Percentiles rank a stretch among this genome's conserved stretches.
Evolutionary conservation across 1,140 invertebrate genomes (phyloP).

Genomic region (Melitaea cinxia): DNA sequence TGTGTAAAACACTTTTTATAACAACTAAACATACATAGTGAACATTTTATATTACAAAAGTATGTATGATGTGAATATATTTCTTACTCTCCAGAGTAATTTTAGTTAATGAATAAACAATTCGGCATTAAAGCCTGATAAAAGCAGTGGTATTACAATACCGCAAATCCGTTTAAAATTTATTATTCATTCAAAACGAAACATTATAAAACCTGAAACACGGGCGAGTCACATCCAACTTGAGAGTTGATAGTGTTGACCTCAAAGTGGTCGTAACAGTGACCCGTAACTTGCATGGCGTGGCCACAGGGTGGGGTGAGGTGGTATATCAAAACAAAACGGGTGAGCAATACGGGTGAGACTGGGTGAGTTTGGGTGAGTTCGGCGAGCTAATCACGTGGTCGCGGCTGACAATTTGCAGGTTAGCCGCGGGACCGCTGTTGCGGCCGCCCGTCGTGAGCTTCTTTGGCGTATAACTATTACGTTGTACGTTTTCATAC

Average conservation of each 20-base stretch:
- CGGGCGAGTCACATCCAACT: slow-evolving; percentile 29
- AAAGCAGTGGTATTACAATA: slow-evolving; percentile 10
- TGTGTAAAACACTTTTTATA: too few species aligned
- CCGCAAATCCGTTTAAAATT: slow-evolving; percentile 27
- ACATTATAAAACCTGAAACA: slow-evolving; percentile 21
- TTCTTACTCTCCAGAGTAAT: neutral
- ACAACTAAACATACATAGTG: too few species aligned
- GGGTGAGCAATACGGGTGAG: slow-evolving; percentile 37
- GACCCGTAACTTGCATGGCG: slow-evolving; percentile 58
- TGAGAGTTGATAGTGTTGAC: slow-evolving; percentile 47
- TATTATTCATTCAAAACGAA: slow-evolving; percentile 22
- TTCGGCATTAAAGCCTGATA: neutral
- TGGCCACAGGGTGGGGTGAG: slow-evolving; percentile 40
- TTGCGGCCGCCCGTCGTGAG: slow-evolving; percentile 43
- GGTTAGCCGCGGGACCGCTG: slow-evolving; percentile 63
- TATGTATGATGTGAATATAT: too few species aligned
- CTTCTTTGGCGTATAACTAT: slow-evolving; percentile 37
- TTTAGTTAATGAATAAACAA: neutral
- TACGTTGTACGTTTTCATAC: slow-evolving; percentile 31
- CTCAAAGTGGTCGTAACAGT: slow-evolving; percentile 54
- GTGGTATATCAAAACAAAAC: slow-evolving; percentile 60
- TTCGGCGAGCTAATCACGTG: slow-evolving; percentile 63
- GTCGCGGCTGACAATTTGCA: slow-evolving; percentile 63
- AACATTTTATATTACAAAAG: too few species aligned
- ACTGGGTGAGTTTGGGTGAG: slow-evolving; percentile 43